Percentiles rank a stretch among this genome's conserved stretches.
Conservation (phyloP, 2,113 vertebrate genomes). For the Meleagris gallopavo region DNA sequence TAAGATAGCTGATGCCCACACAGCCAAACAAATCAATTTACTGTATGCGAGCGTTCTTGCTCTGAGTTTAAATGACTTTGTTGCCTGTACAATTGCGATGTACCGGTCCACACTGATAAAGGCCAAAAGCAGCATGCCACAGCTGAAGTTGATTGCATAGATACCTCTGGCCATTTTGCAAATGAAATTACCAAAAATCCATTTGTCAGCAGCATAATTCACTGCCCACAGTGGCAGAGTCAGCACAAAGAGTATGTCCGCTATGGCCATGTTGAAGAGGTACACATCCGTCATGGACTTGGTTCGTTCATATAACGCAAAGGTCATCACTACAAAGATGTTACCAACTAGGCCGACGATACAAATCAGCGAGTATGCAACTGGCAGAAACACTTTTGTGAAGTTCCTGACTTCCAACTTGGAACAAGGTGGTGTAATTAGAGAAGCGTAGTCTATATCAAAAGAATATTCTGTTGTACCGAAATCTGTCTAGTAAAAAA, state of each 20-base stretch:
- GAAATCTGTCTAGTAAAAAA: conserved; percentile 23
- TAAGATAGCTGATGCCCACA: conserved; percentile 83
- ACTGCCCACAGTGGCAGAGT: conserved; percentile 88
- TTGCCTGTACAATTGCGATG: conserved; percentile 90
- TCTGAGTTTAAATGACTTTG: conserved; percentile 85
- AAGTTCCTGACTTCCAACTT: conserved; percentile 69
- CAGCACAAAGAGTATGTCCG: conserved; percentile 88
- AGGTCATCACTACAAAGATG: conserved; percentile 87
- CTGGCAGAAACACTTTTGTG: conserved; percentile 70
- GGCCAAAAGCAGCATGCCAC: conserved; percentile 89
- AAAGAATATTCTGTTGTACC: not conserved
- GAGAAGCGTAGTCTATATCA: not conserved
- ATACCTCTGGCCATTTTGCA: conserved; percentile 88
- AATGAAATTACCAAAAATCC: conserved; percentile 81
- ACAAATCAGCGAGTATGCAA: conserved; percentile 83
- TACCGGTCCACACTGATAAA: conserved; percentile 92
- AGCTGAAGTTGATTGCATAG: conserved; percentile 91
- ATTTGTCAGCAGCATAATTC: conserved; percentile 70
- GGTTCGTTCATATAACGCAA: conserved; percentile 84
- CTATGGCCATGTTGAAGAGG: conserved; percentile 91
- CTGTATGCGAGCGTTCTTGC: conserved; percentile 73
- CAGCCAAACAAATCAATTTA: conserved; percentile 75
- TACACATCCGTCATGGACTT: conserved; percentile 93
- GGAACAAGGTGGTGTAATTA: conserved; percentile 17
- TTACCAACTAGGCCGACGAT: conserved; percentile 88